Evolutionary conservation across 2,797 vertebrate genomes (phyloP).

Genomic region (Monodelphis domestica): DNA sequence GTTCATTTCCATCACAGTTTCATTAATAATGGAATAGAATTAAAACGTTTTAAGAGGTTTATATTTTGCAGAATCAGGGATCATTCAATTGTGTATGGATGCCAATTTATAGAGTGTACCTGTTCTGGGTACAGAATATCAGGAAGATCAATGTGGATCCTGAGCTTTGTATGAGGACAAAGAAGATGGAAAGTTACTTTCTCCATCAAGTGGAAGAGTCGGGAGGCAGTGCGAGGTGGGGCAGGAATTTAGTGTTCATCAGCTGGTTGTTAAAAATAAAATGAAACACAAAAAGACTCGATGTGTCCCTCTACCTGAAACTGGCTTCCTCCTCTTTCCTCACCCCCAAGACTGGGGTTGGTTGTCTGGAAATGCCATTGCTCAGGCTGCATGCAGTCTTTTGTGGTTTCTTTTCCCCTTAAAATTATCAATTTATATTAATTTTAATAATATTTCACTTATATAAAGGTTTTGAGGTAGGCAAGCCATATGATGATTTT

Average conservation of each 20-base stretch:
- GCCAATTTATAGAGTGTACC: neutral
- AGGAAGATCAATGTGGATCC: neutral
- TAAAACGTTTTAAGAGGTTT: neutral
- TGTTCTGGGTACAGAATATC: neutral
- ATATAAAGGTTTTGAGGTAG: rapidly evolving
- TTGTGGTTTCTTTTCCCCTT: neutral
- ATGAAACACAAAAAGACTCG: neutral
- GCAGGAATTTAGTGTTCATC: neutral
- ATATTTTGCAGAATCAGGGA: conserved; percentile 18
- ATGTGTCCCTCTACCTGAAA: neutral
- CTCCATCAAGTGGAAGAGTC: neutral
- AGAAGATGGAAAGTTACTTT: neutral
- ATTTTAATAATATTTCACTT: neutral
- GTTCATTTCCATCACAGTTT: neutral
- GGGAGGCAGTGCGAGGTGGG: too few species aligned
- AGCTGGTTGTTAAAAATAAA: neutral
- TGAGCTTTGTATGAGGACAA: neutral
- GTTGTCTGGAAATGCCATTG: rapidly evolving
- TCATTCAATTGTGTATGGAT: neutral
- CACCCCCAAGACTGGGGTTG: neutral
- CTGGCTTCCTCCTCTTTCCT: neutral
- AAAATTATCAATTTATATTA: neutral
- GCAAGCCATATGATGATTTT: too few species aligned
- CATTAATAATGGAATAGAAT: neutral
- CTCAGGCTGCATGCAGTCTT: neutral